Evolutionary conservation across 1,140 invertebrate species (phyloP), one percentile per base, ranked within the genome.

Genomic region (Pomacea maculata): DNA sequence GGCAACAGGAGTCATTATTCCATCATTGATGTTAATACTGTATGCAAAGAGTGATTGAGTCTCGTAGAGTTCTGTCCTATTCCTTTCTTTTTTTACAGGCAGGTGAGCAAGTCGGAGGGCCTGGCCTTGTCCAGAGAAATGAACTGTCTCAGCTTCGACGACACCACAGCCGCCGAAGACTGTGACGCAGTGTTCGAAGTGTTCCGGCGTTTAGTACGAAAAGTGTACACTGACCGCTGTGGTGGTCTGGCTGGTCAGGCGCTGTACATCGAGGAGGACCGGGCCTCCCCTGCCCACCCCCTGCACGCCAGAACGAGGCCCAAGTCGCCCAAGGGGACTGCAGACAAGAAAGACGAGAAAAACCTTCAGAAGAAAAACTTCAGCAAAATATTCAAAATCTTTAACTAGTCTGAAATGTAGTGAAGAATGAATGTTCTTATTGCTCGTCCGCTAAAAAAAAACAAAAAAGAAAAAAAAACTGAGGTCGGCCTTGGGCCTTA

Each of bases 301-400:
- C 78, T 82, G 15, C 85, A 83, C 57, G 63, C 34, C 52, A 83
- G 85, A 73, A 75, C 82, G 17, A 84, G 87, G 73, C 89, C 89
- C 9, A 88, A 89, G 75, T 87, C 87, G 1, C 87, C 87, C 1
- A 84, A 83, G 80, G 86, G 82, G 6, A 71, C 65, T 11, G 29
- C 78, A 12, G 88, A 88, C 15, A 86, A 88, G 72, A 88, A 89
- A 73, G 87, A 88, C 55, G 87, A 88, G 21, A 89, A 87, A 75
- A 76, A 78, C 75, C 80, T 83, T 64, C 83, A 82, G n/a, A 90
- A 89, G 83, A 90, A 90, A 81, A 87, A 84, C 75, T 88, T 90
- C 68, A 90, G 89, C 75, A 90, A 90, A 86, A 88, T 88, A 80
- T 90, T 90, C 76, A 90, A 90, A 78, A 90, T 90, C 82, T 90